Evolutionary conservation across 2,888 invertebrate genomes (phyloP), one percentile per base, ranked within the genome.

Genomic region (Drosophila infuscata): DNA sequence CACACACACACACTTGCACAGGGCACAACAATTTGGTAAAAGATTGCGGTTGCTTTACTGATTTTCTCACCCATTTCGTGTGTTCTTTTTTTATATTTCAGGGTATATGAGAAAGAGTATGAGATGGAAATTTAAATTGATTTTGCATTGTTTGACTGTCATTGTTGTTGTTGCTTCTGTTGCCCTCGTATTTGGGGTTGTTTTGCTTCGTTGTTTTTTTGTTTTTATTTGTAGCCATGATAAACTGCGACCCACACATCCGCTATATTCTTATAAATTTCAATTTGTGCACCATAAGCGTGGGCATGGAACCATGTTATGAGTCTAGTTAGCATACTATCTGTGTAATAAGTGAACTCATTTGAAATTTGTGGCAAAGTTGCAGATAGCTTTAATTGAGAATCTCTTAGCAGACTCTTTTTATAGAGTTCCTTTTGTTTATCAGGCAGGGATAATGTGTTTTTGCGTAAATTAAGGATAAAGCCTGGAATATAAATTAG

Each of bases 121-220:
- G 76, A 87, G 88, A 87, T 89, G 89, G 86, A 87, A 90, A 90
- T 91, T 91, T 88, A 89, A 91, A 91, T 90, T 90, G 91, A 91
- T 91, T 90, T 85, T 88, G 79, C 91, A 88, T 81, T 91, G 88
- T 85, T 87, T 81, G 85, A 85, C 70, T 81, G 82, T 75, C 85
- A 77, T 89, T 90, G 76, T 79, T 87, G 76, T 82, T 82, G 73
- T 82, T 81, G 77, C 81, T 85, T 70, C 76, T 86, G 74, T 80
- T 79, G 76, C 60, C 63, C 58, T 59, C 80, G 67, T 69, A 58
- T 48, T 76, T 38, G 69, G 76, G 81, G 70, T 63, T 62, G 73
- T 70, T 85, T 71, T 61, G 25, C 43, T 64, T 57, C 41, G 20
- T 38, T 35, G 32, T 60, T 63, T 48, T 48, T 70, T 69, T 36